Evolutionary conservation across 2,888 invertebrate genomes (phyloP).

Genomic region (Sinohyriopsis cumingii): DNA sequence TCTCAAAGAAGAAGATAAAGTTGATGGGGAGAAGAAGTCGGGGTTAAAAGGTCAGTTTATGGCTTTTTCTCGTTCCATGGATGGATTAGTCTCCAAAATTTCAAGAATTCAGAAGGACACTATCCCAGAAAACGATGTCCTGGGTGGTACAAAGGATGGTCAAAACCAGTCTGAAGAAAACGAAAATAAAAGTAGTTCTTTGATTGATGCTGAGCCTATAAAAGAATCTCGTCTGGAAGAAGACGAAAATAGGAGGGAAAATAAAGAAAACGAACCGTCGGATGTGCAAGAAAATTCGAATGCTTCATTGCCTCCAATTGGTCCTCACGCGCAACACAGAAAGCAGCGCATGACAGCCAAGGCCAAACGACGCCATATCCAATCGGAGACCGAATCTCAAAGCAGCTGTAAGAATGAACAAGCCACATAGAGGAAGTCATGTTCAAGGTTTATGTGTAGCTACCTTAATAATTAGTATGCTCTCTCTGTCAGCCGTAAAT

Average conservation of each 20-base stretch:
- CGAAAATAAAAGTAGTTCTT: too few species aligned
- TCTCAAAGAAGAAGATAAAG: slow-evolving; percentile 40
- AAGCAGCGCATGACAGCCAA: slow-evolving; percentile 61
- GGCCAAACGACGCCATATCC: slow-evolving; percentile 62
- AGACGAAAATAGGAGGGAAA: slow-evolving; percentile 13
- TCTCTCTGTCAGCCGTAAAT: too few species aligned
- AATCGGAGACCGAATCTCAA: slow-evolving; percentile 26
- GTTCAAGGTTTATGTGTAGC: too few species aligned
- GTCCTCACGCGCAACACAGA: slow-evolving; percentile 36
- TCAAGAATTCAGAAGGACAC: slow-evolving; percentile 14
- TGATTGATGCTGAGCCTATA: slow-evolving; percentile 9
- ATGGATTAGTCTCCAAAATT: slow-evolving; percentile 61
- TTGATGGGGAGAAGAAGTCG: slow-evolving; percentile 23
- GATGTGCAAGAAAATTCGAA: slow-evolving; percentile 25
- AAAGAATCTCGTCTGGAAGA: slow-evolving; percentile 35
- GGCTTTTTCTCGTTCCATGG: slow-evolving; percentile 69
- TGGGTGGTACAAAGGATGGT: too few species aligned
- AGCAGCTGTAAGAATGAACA: slow-evolving; percentile 1
- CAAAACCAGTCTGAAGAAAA: too few species aligned
- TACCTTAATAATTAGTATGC: too few species aligned
- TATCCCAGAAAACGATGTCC: slow-evolving; percentile 24
- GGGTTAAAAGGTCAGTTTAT: slow-evolving; percentile 56
- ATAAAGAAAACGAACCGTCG: slow-evolving; percentile 47
- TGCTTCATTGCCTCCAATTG: slow-evolving; percentile 43
- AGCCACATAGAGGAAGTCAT: slow-evolving; percentile 2